Percentiles rank a stretch among this genome's conserved stretches.
These are phyloP conservation scores for Macroramphosus scolopax DNA, from an alignment of 2,797 vertebrate genomes.

Conservation along the genomic window DNA sequence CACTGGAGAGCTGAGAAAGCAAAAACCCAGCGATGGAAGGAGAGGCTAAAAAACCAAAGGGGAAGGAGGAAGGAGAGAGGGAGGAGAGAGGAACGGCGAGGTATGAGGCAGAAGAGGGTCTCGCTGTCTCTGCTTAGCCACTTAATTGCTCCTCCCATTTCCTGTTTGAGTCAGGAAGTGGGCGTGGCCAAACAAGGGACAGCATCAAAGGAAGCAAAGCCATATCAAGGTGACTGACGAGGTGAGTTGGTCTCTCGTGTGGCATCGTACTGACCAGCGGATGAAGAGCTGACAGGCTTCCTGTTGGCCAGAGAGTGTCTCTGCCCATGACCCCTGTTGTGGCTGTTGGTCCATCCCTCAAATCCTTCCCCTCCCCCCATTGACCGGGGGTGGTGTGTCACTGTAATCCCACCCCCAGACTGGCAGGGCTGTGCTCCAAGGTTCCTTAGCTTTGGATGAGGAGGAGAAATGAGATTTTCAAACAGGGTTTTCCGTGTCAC, in stretches of 20 bases:
- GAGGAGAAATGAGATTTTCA: slow-evolving; percentile 59
- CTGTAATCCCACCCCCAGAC: slow-evolving; percentile 48
- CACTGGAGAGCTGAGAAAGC: slow-evolving; percentile 44
- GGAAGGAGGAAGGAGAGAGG: slow-evolving; percentile 55
- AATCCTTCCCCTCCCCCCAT: slow-evolving; percentile 54
- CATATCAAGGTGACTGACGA: slow-evolving; percentile 43
- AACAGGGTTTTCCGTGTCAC: slow-evolving; percentile 53
- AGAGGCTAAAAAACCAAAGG: slow-evolving; percentile 47
- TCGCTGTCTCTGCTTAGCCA: slow-evolving; percentile 60
- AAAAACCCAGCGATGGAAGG: slow-evolving; percentile 49
- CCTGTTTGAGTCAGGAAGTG: slow-evolving; percentile 53
- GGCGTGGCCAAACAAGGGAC: slow-evolving; percentile 51
- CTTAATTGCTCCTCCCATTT: slow-evolving; percentile 54
- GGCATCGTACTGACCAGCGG: slow-evolving; percentile 30
- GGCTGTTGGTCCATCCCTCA: slow-evolving; percentile 62
- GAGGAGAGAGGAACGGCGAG: slow-evolving; percentile 64
- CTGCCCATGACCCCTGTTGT: slow-evolving; percentile 35
- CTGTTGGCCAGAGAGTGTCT: slow-evolving; percentile 52
- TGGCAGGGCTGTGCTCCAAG: slow-evolving; percentile 70
- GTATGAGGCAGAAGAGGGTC: slow-evolving; percentile 65
- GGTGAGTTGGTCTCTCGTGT: slow-evolving; percentile 49
- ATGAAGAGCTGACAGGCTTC: slow-evolving; percentile 47
- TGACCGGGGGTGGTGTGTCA: slow-evolving; percentile 47
- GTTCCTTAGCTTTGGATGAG: slow-evolving; percentile 72
- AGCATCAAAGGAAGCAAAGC: slow-evolving; percentile 38